Base-by-base conservation (phyloP, 2,888 invertebrate species). In the Andrena chrysosceles region DNA sequence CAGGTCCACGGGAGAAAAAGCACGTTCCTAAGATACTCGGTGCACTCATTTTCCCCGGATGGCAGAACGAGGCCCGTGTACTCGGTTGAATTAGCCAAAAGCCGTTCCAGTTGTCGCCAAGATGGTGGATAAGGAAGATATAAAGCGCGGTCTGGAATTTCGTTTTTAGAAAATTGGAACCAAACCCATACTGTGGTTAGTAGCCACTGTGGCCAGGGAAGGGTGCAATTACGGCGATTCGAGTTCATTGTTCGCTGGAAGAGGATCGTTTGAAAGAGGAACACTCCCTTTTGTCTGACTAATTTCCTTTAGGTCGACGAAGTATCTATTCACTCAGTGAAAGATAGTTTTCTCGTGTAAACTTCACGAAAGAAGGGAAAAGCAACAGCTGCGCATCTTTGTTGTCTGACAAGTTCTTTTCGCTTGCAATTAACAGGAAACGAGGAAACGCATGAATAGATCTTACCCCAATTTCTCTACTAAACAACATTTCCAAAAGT, bases 291-390 rank as follows among this genome's bases (percentile, higher is more conserved):
- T 79, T 78, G 78, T 60, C 35, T 33, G 20, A 8, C 71, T 80
- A 80, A 80, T 80, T 78, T 78, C 79, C 71, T 80, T 67, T 62
- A 42, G 52, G 23, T 20, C 5, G 29, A 23, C 2, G 20, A 35
- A 70, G 70, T 48, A 60, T 60, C 70, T 29, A 13, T 59, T 70
- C 59, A 16, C 42, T 16, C 69, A 42, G n/a, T 13, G 69, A 42
- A 31, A 20, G 42, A 23, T 56, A 10, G 23, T 63, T 20, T 42
- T 23, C n/a, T 13, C 52, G 20, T n/a, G 59, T 35, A 29, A 33
- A 60, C 10, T 20, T 29, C 8, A 2, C 20, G 29, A 69, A 75
- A 42, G 13, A 52, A 60, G 13, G 26, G 13, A 42, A 13, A 42
- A 74, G n/a, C 33, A 35, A 33, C 33, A 62, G 33, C 62, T 35